phyloP scores from a whole-genome alignment of 2,797 vertebrate genomes.

The Sebastes goodei region DNA sequence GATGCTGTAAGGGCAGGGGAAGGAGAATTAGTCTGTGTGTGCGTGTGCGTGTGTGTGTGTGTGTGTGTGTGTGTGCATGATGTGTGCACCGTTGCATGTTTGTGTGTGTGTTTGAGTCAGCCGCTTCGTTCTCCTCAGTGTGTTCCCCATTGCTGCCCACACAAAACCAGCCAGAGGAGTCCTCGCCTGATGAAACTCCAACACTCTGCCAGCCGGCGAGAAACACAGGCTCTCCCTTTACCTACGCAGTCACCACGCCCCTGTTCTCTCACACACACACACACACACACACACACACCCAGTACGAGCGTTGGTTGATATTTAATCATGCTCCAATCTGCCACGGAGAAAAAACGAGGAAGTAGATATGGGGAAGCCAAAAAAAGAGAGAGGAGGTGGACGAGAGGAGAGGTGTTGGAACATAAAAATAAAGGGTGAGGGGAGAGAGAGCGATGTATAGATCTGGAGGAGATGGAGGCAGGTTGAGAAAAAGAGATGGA shows the following conservation, averaged over 20 bases:
- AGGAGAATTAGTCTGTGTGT: conserved; percentile 53
- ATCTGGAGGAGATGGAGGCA: conserved; percentile 42
- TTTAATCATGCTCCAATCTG: conserved; percentile 80
- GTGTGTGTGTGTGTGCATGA: conserved; percentile 1
- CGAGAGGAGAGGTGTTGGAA: conserved; percentile 19
- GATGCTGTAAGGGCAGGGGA: conserved; percentile 66
- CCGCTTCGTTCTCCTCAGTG: conserved; percentile 45
- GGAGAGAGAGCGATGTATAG: conserved; percentile 25
- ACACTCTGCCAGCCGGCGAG: conserved; percentile 32
- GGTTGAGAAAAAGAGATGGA: conserved; percentile 45
- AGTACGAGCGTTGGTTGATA: conserved; percentile 72
- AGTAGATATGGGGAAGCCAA: conserved; percentile 35
- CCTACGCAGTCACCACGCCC: conserved; percentile 68
- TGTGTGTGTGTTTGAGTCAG: conserved; percentile 45
- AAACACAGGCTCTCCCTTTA: conserved; percentile 75
- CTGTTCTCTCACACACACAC: conserved; percentile 22
- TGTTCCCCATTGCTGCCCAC: conserved; percentile 70
- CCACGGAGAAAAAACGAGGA: conserved; percentile 43
- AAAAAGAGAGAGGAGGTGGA: conserved; percentile 27
- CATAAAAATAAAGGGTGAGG: conserved; percentile 30
- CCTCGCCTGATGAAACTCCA: conserved; percentile 63
- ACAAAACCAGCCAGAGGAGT: conserved; percentile 67
- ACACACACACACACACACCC: neutral
- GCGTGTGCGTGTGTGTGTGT: neutral
- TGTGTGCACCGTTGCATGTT: conserved; percentile 1